Conservation (phyloP, 1,140 invertebrate genomes). For the Armadillidium nasatum region DNA sequence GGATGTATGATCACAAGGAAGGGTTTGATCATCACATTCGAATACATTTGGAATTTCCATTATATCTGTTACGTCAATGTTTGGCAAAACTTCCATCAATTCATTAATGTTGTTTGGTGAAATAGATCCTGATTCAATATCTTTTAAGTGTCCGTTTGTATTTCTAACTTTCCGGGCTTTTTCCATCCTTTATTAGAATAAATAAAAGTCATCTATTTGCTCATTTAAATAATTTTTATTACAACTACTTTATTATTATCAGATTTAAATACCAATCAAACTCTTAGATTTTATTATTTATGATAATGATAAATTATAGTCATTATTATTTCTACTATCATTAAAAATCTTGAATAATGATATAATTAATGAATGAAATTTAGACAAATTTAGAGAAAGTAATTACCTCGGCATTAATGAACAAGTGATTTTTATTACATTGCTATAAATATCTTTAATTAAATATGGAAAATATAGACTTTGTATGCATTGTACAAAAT, state of each 20-base stretch:
- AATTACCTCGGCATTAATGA: no score
- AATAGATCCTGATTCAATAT: conserved; percentile 48
- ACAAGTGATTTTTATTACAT: no score
- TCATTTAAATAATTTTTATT: not conserved
- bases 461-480: no score
- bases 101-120: conserved; percentile 49
- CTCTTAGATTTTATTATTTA: not conserved
- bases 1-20: conserved; percentile 59
- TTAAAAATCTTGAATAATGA: no score
- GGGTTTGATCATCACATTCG: conserved; percentile 53
- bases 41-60: conserved; percentile 52
- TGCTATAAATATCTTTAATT: no score
- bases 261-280: not conserved
- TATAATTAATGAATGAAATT: no score
- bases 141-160: conserved; percentile 48
- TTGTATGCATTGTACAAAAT: not conserved
- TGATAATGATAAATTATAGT: no score
- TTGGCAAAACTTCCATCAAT: conserved; percentile 52
- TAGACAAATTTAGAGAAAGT: no score
- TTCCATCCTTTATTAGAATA: conserved; percentile 2
- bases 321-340: no score
- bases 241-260: not conserved
- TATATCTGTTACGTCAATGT: conserved; percentile 52
- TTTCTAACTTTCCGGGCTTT: conserved; percentile 30
- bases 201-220: not conserved